phyloP scores from a whole-genome alignment of 2,888 invertebrate genomes.

The Meiosimyza decipiens region DNA sequence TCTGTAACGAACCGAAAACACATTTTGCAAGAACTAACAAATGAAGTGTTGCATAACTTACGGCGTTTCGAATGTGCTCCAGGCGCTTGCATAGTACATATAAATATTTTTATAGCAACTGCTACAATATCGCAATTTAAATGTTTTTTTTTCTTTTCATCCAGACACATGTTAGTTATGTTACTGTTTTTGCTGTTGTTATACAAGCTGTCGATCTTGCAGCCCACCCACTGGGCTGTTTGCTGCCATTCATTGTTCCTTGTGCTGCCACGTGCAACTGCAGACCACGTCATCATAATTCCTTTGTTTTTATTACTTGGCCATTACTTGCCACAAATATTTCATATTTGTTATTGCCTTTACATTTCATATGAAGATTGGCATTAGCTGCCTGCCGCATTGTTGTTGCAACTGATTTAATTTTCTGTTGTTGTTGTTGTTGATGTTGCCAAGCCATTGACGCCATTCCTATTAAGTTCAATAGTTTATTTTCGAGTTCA shows the following conservation, averaged over 20 bases:
- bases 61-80: too few species aligned
- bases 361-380: not conserved
- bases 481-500: conserved; percentile 3
- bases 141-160: too few species aligned
- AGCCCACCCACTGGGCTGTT: not conserved
- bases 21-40: too few species aligned
- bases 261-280: not conserved
- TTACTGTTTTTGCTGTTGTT: too few species aligned
- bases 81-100: too few species aligned
- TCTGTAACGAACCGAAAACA: too few species aligned
- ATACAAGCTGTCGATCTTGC: too few species aligned
- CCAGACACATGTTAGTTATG: too few species aligned
- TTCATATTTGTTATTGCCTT: conserved; percentile 6
- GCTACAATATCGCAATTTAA: too few species aligned
- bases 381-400: too few species aligned
- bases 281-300: conserved; percentile 1
- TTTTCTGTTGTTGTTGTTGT: not conserved
- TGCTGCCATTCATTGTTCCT: not conserved
- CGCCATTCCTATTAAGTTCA: not conserved
- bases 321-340: conserved; percentile 11
- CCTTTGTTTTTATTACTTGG: conserved; percentile 15
- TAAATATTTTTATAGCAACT: too few species aligned
- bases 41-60: too few species aligned
- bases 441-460: conserved; percentile 8
- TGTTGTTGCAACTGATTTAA: not conserved